phyloP scores from a whole-genome alignment of 2,888 invertebrate genomes.

The Apodemia zela region DNA sequence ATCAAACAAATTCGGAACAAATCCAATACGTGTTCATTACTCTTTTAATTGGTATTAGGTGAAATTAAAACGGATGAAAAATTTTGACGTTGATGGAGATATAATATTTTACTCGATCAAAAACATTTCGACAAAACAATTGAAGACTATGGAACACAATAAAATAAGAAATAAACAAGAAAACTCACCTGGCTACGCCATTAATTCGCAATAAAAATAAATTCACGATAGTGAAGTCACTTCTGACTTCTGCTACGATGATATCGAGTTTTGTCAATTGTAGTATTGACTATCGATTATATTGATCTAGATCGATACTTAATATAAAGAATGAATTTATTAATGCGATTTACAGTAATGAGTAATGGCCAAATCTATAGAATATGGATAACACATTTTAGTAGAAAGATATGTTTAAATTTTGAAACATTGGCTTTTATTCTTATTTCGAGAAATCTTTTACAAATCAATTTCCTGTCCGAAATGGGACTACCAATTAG shows the following conservation, averaged over 20 bases:
- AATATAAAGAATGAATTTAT: too few species aligned
- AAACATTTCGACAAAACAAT: conserved; percentile 77
- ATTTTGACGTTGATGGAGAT: conserved; percentile 73
- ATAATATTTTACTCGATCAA: conserved; percentile 71
- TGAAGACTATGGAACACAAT: conserved; percentile 73
- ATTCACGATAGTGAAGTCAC: conserved; percentile 43
- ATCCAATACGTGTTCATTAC: conserved; percentile 79
- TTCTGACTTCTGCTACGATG: not conserved
- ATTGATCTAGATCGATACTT: too few species aligned
- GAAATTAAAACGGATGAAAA: conserved; percentile 69
- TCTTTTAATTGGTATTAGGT: conserved; percentile 67
- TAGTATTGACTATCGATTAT: too few species aligned
- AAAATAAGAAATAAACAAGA: conserved; percentile 78
- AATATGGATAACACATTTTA: too few species aligned
- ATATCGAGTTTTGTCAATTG: too few species aligned
- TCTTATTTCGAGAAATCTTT: too few species aligned
- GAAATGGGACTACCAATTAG: too few species aligned
- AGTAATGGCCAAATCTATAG: too few species aligned
- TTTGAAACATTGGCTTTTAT: too few species aligned
- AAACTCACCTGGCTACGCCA: conserved; percentile 81
- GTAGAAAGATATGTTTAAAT: too few species aligned
- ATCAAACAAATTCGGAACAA: conserved; percentile 77
- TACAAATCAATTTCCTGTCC: too few species aligned
- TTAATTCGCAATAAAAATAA: conserved; percentile 80
- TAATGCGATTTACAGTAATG: too few species aligned